phyloP scores from a whole-genome alignment of 2,797 vertebrate genomes.

The Enteromius anoplus region DNA sequence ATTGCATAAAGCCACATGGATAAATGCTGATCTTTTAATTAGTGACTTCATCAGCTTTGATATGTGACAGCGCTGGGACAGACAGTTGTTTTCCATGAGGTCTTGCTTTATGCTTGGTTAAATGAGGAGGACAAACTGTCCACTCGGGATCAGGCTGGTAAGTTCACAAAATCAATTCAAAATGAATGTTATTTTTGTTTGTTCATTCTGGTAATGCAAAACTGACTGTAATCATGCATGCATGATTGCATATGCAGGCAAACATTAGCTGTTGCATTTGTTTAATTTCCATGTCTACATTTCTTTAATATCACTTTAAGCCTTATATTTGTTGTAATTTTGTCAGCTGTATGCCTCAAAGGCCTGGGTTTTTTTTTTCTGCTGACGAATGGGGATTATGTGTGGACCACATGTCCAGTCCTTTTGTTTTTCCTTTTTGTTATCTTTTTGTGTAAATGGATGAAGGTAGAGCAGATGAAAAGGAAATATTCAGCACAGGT shows the following conservation, averaged over 20 bases:
- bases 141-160: constrained; percentile 64
- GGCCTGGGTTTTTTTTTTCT: constrained; percentile 57
- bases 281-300: not conserved
- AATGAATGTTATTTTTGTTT: not conserved
- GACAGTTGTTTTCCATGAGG: constrained; percentile 23
- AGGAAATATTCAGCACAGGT: constrained; percentile 74
- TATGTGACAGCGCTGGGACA: not conserved
- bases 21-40: constrained; percentile 15
- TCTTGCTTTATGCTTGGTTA: constrained; percentile 34
- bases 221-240: not conserved
- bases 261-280: not conserved
- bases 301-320: constrained; percentile 15
- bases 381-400: constrained; percentile 75
- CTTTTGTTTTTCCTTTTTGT: constrained; percentile 71
- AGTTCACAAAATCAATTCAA: constrained; percentile 31
- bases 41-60: constrained; percentile 6
- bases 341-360: constrained; percentile 41
- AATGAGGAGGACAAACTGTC: constrained; percentile 64
- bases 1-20: not conserved
- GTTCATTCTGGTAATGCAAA: not conserved
- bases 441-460: constrained; percentile 67
- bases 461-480: constrained; percentile 70
- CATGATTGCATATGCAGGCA: not conserved
- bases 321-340: constrained; percentile 24
- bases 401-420: constrained; percentile 59